Base-by-base conservation (phyloP, 2,113 vertebrate species). In the Leuciscus idus region DNA sequence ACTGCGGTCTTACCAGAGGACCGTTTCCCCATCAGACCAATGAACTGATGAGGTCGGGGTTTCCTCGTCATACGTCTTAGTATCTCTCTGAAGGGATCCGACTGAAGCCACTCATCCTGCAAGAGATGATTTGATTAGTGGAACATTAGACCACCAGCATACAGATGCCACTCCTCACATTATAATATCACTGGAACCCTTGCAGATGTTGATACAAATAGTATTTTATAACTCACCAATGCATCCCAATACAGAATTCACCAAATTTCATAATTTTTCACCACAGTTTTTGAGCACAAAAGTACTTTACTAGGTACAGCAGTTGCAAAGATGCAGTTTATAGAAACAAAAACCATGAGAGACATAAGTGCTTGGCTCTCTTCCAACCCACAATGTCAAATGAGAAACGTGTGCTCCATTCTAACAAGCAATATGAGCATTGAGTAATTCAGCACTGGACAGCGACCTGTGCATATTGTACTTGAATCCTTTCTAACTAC, bases 11-110 rank as follows among this genome's bases (percentile, higher is more conserved):
- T 93, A 99, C 98, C 97, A 48, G 95, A 95, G 77, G 98, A 96
- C 80, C 98, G 94, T 86, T 97, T 99, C 86, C 98, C 98, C 98
- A 99, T 99, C 88, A 99, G 95, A 52, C 97, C 97, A 50, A 97
- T 96, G 94, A 99, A 99, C 92, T 98, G 97, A 84, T 97, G 96
- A 9, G 97, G 96, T 87, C 96, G 96, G n/a, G 97, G 98, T 95
- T 97, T 97, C 59, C 98, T 94, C 11, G 96, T 96, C 93, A 97
- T 97, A 92, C 98, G 96, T 93, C 96, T 95, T 81, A 99, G 94
- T 33, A 98, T 94, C 83, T 97, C 96, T 92, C 97, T 96, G 90
- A 98, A 94, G 6, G 91, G 93, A 89, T 94, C 89, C 2, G 93
- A 86, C 64, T 93, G 81, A 8, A 95, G 86, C 94, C 93, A 93